phyloP scores from a whole-genome alignment of 1,140 invertebrate genomes.

The Cardiocondyla obscurior region DNA sequence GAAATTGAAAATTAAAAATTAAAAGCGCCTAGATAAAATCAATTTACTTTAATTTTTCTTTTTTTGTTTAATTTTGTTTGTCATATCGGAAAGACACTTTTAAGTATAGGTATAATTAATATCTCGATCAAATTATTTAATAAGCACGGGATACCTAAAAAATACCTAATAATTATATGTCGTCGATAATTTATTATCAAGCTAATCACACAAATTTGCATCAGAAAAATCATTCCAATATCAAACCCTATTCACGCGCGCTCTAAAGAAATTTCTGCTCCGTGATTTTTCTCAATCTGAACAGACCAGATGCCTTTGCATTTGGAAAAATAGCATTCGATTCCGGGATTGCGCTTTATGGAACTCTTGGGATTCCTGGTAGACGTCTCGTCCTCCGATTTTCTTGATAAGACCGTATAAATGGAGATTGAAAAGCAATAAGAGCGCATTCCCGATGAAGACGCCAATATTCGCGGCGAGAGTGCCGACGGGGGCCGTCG shows the following conservation, averaged over 20 bases:
- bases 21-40: no score
- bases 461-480: background rate
- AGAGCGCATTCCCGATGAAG: background rate
- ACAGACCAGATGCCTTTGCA: no score
- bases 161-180: no score
- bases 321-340: constrained; percentile 8
- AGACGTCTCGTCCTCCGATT: background rate
- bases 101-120: no score
- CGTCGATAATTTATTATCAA: background rate
- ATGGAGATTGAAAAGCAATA: background rate
- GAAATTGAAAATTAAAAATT: background rate
- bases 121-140: background rate
- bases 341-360: background rate
- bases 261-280: background rate
- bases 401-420: background rate
- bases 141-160: no score
- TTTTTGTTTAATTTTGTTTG: background rate
- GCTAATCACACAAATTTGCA: background rate
- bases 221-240: background rate
- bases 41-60: no score
- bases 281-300: no score
- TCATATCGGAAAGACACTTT: no score
- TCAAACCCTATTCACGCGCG: background rate
- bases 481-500: no score
- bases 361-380: background rate